Percentiles rank a stretch among this genome's conserved stretches.
Evolutionary conservation across 2,888 invertebrate species (phyloP).

Genomic region (Drosophila helvetica): DNA sequence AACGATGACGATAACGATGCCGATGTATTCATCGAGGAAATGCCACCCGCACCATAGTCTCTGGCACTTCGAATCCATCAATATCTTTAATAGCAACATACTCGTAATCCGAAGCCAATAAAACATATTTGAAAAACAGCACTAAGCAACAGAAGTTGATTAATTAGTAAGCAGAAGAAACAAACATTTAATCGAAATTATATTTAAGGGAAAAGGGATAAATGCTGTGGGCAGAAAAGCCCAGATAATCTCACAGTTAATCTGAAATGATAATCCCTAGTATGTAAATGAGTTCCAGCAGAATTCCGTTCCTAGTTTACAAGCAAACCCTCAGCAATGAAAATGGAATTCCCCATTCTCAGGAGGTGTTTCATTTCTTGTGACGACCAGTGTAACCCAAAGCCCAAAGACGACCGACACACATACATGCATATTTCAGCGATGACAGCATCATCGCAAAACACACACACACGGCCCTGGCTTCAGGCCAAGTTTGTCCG

Average conservation of each 20-base stretch:
- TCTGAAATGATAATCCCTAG: no score
- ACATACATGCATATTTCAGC: conserved; percentile 46
- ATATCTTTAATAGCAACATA: conserved; percentile 7
- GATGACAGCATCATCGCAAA: conserved; percentile 69
- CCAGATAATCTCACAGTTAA: no score
- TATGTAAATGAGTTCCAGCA: no score
- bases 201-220: no score
- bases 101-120: conserved; percentile 7
- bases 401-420: conserved; percentile 38
- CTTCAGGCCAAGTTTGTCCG: conserved; percentile 38
- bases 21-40: conserved; percentile 80
- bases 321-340: not conserved
- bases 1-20: conserved; percentile 60
- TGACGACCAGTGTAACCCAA: conserved; percentile 31
- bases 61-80: conserved; percentile 27
- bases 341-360: not conserved
- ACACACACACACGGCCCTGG: conserved; percentile 21
- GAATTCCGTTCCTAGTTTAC: no score
- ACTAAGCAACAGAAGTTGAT: not conserved
- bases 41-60: conserved; percentile 43
- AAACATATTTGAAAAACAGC: not conserved
- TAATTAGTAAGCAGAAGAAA: not conserved
- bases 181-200: not conserved
- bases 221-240: no score
- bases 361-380: not conserved